phyloP scores from a whole-genome alignment of 2,113 vertebrate species.

The Brachypteracias leptosomus region DNA sequence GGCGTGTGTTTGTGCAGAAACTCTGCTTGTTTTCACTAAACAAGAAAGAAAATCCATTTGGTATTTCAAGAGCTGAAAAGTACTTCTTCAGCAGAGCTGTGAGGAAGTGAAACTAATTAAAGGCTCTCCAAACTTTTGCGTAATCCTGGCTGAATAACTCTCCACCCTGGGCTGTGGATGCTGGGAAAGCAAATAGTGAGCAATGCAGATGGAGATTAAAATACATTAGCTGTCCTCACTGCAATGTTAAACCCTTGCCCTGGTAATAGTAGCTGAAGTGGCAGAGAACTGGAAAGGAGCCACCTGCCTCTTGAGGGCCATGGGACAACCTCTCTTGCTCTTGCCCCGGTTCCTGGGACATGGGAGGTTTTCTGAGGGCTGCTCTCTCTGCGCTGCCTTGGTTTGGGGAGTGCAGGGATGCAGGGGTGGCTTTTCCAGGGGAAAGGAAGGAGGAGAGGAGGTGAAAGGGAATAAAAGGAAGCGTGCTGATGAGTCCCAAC shows the following conservation, averaged over 20 bases:
- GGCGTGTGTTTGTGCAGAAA: background rate
- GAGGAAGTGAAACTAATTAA: slow-evolving; percentile 23
- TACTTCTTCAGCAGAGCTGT: background rate
- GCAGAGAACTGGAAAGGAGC: background rate
- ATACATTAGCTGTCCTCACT: slow-evolving; percentile 28
- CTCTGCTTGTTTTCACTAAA: background rate
- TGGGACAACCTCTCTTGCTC: background rate
- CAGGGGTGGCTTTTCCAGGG: background rate
- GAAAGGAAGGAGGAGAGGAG: background rate
- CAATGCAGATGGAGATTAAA: slow-evolving; percentile 50
- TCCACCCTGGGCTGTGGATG: background rate
- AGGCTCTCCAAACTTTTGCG: background rate
- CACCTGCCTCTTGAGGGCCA: background rate
- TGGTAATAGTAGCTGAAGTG: slow-evolving; percentile 15
- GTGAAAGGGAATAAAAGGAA: background rate
- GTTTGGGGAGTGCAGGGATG: background rate
- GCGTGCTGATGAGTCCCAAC: background rate
- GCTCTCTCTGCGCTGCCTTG: accelerated
- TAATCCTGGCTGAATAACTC: background rate
- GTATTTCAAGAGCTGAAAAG: background rate
- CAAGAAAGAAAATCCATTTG: background rate
- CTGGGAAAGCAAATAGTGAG: slow-evolving; percentile 35
- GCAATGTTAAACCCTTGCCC: slow-evolving; percentile 46
- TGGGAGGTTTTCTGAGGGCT: background rate
- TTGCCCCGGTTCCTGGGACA: background rate